A percentile compares a stretch with the other conserved stretches of the same genome.
Evolutionary conservation across 2,797 vertebrate species (phyloP).

Genomic region (Australoheros facetus): DNA sequence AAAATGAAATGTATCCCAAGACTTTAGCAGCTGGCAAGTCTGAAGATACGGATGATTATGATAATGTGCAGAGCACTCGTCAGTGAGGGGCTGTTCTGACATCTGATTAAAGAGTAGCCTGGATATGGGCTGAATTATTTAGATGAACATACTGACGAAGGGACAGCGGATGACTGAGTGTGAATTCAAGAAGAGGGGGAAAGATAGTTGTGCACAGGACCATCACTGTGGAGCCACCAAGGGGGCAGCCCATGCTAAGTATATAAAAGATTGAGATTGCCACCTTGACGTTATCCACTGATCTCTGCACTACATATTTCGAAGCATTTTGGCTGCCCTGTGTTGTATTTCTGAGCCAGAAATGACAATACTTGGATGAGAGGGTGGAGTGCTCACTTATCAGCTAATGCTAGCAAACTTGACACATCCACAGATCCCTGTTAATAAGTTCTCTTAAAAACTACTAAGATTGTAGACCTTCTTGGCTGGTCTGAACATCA

Average conservation of each 20-base stretch:
- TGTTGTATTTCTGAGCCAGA: too few relatives aligned
- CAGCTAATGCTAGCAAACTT: not conserved
- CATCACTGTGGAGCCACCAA: constrained; percentile 10
- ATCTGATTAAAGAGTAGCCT: constrained; percentile 72
- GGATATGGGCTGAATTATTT: constrained; percentile 75
- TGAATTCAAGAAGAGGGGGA: not conserved
- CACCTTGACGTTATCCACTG: too few relatives aligned
- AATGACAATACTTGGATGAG: not conserved
- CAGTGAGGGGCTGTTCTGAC: constrained; percentile 56
- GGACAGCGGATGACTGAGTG: not conserved
- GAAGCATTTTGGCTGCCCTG: too few relatives aligned
- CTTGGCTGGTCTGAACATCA: not conserved
- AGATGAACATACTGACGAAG: constrained; percentile 36
- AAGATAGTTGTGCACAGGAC: constrained; percentile 14
- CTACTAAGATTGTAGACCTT: not conserved
- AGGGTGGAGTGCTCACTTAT: not conserved
- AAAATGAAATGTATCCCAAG: constrained; percentile 2
- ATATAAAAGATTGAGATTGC: not conserved
- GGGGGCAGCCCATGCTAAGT: not conserved
- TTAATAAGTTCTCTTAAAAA: not conserved
- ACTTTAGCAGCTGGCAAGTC: constrained; percentile 33
- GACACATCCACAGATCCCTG: not conserved
- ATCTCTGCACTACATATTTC: too few relatives aligned
- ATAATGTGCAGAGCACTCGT: constrained; percentile 56
- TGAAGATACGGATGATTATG: constrained; percentile 67